These are phyloP conservation scores for Butastur rufipennis DNA, from an alignment of 2,113 vertebrate genomes.

Conservation along the genomic window DNA sequence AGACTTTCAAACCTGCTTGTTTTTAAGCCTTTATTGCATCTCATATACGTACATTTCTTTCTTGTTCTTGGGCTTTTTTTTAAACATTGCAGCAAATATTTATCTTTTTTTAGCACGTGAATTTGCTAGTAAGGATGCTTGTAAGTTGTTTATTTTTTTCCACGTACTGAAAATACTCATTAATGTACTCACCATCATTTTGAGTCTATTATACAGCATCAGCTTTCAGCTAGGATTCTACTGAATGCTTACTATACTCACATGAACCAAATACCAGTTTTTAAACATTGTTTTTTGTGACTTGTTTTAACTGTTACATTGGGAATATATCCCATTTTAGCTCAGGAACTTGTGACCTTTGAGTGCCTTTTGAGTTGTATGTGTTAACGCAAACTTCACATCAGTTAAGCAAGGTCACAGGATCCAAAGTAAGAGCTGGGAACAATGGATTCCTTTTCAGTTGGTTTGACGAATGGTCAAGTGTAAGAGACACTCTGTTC, in stretches of 20 bases:
- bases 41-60: neutral
- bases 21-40: neutral
- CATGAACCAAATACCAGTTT: constrained; percentile 29
- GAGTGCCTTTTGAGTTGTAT: constrained; percentile 71
- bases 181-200: neutral
- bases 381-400: constrained; percentile 20
- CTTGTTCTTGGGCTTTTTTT: constrained; percentile 24
- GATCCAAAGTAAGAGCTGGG: constrained; percentile 36
- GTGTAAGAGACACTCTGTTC: neutral
- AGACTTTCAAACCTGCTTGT: neutral
- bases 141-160: neutral
- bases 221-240: neutral
- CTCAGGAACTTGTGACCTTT: constrained; percentile 74
- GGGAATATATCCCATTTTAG: constrained; percentile 50
- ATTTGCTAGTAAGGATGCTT: neutral
- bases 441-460: constrained; percentile 42
- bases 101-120: neutral
- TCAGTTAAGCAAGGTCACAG: constrained; percentile 38
- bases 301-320: constrained; percentile 11
- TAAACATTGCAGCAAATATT: neutral
- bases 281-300: neutral
- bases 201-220: neutral
- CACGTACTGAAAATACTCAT: neutral
- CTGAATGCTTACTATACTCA: neutral
- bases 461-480: neutral